Evolutionary conservation across 2,888 invertebrate species (phyloP).

Genomic region (Synanthedon andrenaeformis): DNA sequence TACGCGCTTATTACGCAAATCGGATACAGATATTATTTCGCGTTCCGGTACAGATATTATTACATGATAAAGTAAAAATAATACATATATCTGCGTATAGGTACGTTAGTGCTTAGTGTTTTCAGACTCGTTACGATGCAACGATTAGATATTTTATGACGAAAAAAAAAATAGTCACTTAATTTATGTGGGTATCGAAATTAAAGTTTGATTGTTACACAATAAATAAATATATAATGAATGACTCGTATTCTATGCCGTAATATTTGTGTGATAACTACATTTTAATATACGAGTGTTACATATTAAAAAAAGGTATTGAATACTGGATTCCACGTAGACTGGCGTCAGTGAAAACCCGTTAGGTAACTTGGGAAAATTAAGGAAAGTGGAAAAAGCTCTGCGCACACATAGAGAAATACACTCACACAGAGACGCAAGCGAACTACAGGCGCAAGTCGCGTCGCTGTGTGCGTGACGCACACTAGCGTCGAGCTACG

Average conservation of each 20-base stretch:
- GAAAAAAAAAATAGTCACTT: neutral
- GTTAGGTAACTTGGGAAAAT: conserved; percentile 58
- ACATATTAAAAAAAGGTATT: no score
- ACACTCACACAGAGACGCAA: conserved; percentile 9
- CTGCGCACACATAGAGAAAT: conserved; percentile 18
- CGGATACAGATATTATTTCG: conserved; percentile 13
- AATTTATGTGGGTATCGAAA: neutral
- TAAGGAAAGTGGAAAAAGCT: conserved; percentile 66
- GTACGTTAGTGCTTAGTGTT: neutral
- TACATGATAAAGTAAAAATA: conserved; percentile 1
- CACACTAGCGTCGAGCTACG: conserved; percentile 10
- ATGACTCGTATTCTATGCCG: no score
- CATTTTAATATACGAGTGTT: no score
- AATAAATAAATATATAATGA: no score
- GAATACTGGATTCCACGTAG: no score
- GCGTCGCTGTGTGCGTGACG: conserved; percentile 10
- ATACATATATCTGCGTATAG: neutral
- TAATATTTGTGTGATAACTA: no score
- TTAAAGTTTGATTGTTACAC: no score
- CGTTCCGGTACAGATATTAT: conserved; percentile 13
- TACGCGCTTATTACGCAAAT: conserved; percentile 62
- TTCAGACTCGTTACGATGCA: neutral
- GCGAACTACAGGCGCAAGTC: conserved; percentile 3
- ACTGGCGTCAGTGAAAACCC: conserved; percentile 33
- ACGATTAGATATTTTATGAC: neutral